Base-by-base conservation (phyloP, 2,888 invertebrate species). In the Catocala nupta region DNA sequence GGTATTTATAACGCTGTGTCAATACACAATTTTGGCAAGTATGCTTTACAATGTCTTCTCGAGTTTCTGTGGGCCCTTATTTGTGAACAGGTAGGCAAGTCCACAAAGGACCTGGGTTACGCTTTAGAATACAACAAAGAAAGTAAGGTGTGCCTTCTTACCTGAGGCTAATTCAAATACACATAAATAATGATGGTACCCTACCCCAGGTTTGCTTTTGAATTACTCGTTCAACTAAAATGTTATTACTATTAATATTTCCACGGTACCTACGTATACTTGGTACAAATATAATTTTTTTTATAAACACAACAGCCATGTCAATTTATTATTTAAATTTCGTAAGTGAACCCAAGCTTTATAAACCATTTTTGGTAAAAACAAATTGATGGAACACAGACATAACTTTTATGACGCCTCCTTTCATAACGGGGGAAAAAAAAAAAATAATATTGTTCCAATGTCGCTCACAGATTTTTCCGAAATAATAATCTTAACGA, bases 61-160 rank as follows among this genome's bases (percentile, higher is more conserved):
- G 59, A 63, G 63, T 75, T 80, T 70, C 59, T 71, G 65, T 64
- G 58, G 59, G 59, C 58, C 67, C 63, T 69, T 70, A 66, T 76
- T 79, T 69, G 67, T 59, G 65, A 66, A 69, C 78, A 80, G 78
- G 78, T 80, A 77, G 66, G 60, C 39, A 55, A 63, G 61, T 55
- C 55, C 51, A 80, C 80, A 77, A 78, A 71, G 69, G 68, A 65
- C 67, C 63, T 63, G 56, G 65, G 73, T 62, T 65, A 48, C 67
- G 67, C 67, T 70, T 67, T 65, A 55, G 50, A 65, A 56, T 63
- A 62, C 60, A 73, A 78, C 80, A 80, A 80, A 75, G 71, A 68
- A 75, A 63, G 64, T 68, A 73, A 77, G 75, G 73, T 77, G 69
- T 69, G 69, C 70, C 63, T 67, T 62, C 73, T 75, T 78, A 80